Evolutionary conservation across 2,888 invertebrate species (phyloP), one percentile per base, ranked within the genome.

Genomic region (Gerris lacustris): DNA sequence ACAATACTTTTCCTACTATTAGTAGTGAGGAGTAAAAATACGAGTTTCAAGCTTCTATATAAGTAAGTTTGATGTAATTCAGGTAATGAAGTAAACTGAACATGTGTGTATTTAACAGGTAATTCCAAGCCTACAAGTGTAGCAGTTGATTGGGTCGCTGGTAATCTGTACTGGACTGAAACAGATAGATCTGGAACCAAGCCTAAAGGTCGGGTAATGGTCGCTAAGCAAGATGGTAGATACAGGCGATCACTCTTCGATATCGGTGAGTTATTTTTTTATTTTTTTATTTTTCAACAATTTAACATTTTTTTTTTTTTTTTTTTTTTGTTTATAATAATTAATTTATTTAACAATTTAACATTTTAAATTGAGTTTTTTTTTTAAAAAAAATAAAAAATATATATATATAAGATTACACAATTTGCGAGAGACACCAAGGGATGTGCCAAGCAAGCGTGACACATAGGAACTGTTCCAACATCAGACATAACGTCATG

Each of bases 151-250:
- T 97, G 96, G 90, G 84, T 96, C 18, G 93, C 91, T 6, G 91
- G 91, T 73, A 96, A 96, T 80, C 82, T 97, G 0, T 97, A 96
- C 81, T 97, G 96, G 95, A 90, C 94, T 0, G 96, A 96, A 80
- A 75, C 80, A 0, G 80, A 80, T 63, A 81, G 88, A 69, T 86
- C 89, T 0, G 89, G 89, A 0, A 85, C 88, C 0, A 89, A 90
- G 77, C 88, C 90, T 0, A 83, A 88, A 72, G 92, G 92, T 0
- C 86, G 89, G 70, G 87, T 98, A 2, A 89, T 96, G 86, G 92
- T 95, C 0, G 88, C 93, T 0, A 88, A 91, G 76, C 87, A 91
- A 0, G 96, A 97, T 79, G 96, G 96, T 0, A 84, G 96, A 47
- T 96, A 96, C 79, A 82, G 92, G 64, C 83, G 93, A 73, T 89